phyloP scores from a whole-genome alignment of 2,797 vertebrate genomes.

The Alectoris magna region DNA sequence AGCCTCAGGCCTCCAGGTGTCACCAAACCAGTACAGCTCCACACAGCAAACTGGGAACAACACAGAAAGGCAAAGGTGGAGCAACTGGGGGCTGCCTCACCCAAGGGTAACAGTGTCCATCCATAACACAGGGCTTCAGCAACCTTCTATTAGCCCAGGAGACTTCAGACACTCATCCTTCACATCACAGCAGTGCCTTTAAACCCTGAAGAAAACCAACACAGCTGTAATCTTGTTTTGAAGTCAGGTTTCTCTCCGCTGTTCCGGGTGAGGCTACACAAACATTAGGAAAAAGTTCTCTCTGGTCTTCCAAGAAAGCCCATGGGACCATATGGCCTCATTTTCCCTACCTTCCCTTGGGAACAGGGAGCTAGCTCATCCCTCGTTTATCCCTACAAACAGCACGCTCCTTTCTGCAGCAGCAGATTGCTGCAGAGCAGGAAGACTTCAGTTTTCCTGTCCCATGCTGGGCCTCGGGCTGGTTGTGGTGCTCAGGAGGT shows the following conservation, averaged over 20 bases:
- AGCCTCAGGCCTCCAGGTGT: background rate
- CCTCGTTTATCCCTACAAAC: background rate
- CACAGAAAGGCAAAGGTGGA: background rate
- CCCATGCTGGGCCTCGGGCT: background rate
- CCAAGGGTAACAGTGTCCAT: background rate
- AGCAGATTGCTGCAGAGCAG: background rate
- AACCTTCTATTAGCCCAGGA: background rate
- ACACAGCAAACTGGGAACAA: background rate
- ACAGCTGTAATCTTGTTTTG: background rate
- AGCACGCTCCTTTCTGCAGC: background rate
- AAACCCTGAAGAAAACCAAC: background rate
- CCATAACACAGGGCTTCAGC: background rate
- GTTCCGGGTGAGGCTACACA: background rate
- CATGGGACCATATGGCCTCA: background rate
- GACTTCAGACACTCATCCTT: accelerated
- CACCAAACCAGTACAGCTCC: accelerated
- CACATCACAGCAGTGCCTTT: background rate
- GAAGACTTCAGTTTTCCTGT: background rate
- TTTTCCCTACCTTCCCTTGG: background rate
- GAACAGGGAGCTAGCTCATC: background rate
- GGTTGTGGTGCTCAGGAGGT: background rate
- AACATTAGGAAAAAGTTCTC: background rate
- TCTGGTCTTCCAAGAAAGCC: background rate
- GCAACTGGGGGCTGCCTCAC: background rate
- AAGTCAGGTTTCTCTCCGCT: background rate